Base-by-base conservation (phyloP, 2,888 invertebrate genomes). In the Lasioglossum pauxillum region DNA sequence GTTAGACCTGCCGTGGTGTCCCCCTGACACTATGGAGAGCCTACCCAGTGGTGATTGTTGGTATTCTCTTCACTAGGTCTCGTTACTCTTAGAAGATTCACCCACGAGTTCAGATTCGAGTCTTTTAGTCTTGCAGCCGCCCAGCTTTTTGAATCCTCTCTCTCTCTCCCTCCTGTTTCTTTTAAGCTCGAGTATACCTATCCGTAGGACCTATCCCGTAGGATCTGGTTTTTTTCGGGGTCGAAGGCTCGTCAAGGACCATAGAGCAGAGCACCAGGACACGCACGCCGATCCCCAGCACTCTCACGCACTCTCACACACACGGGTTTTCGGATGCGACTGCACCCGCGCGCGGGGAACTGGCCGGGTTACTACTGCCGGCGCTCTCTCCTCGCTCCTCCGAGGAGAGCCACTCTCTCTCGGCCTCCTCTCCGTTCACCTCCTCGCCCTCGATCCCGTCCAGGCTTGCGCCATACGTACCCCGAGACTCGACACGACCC, bases 321-420 rank as follows among this genome's bases (percentile, higher is more conserved):
- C 80, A 78, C 83, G 84, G 72, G 57, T 57, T 75, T 80, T 82
- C 69, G 92, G 92, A 93, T 93, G 93, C 94, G 94, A 82, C 89
- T 88, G 93, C 94, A 94, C 94, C 94, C 94, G 94, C 94, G 93
- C 85, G 89, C 94, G 94, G 94, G 94, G 94, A 94, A 93, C 94
- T 95, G 94, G 93, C 95, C 94, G 93, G 94, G 94, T 92, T 93
- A 93, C 94, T 93, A 94, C 93, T 93, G 93, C 92, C 93, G 90
- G 90, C 91, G 90, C 89, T 90, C 88, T 88, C 94, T 84, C 82
- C 94, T 95, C 95, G 75, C 73, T 84, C 83, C 79, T 80, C 83
- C 77, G 77, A 80, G 86, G 79, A 76, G 38, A 67, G 44, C 75
- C 80, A 71, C 86, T 81, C 86, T 85, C 85, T 85, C 76, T 76